Conservation (phyloP, 1,140 invertebrate genomes). For the Tribolium castaneum region DNA sequence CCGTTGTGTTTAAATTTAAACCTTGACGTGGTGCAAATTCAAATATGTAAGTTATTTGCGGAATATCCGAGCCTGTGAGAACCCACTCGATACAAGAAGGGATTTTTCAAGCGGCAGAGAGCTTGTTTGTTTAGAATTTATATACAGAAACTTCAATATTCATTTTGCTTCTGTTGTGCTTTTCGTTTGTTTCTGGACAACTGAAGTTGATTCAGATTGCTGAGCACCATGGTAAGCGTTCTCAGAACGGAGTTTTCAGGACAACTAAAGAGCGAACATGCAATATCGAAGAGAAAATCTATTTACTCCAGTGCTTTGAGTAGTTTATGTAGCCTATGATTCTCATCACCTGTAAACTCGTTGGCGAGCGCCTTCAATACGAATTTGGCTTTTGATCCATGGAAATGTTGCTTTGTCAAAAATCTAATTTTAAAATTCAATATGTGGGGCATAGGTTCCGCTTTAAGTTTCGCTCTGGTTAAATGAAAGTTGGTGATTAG, state of each 20-base stretch:
- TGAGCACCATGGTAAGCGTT: not conserved
- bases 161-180: not conserved
- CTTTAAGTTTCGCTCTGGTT: not conserved
- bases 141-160: constrained; percentile 12
- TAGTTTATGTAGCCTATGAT: constrained; percentile 2
- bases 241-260: not conserved
- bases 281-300: constrained; percentile 5
- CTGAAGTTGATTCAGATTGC: not conserved
- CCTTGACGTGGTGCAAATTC: not conserved
- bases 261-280: not conserved
- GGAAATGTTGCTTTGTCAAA: not conserved
- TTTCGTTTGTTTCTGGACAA: constrained; percentile 4
- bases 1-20: not conserved
- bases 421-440: too few relatives aligned
- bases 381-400: constrained; percentile 2
- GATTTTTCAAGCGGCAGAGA: not conserved
- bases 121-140: constrained; percentile 14
- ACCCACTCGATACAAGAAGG: not conserved
- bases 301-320: constrained; percentile 3
- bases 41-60: not conserved
- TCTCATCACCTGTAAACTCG: not conserved
- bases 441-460: too few relatives aligned
- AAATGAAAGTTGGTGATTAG: not conserved
- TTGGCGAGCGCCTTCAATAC: not conserved
- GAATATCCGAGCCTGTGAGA: not conserved